These are phyloP conservation scores for Timema cristinae DNA, from an alignment of 2,888 invertebrate species.

Conservation along the genomic window DNA sequence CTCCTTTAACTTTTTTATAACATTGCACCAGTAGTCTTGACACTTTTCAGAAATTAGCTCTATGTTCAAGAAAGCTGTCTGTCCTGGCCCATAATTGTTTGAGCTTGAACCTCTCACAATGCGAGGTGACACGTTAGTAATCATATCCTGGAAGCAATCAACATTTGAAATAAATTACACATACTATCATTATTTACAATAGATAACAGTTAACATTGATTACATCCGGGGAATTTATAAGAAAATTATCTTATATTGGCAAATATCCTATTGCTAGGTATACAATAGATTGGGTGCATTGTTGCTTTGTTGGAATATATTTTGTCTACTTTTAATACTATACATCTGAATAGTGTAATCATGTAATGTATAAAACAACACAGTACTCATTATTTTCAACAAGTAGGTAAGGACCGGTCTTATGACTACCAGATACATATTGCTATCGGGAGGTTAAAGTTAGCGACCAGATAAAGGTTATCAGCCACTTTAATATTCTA, in stretches of 20 bases:
- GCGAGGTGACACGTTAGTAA: constrained; percentile 95
- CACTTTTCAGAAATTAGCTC: constrained; percentile 97
- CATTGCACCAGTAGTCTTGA: constrained; percentile 87
- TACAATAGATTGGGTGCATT: too few species aligned
- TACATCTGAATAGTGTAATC: too few species aligned
- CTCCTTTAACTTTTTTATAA: constrained; percentile 79
- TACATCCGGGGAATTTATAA: not conserved
- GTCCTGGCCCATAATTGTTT: constrained; percentile 90
- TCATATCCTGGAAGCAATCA: constrained; percentile 67
- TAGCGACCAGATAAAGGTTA: too few species aligned
- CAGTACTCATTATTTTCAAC: too few species aligned
- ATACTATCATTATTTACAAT: constrained; percentile 10
- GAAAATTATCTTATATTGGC: not conserved
- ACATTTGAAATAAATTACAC: not conserved
- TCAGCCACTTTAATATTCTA: too few species aligned
- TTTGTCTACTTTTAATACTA: too few species aligned
- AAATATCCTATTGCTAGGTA: too few species aligned
- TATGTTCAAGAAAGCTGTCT: constrained; percentile 94
- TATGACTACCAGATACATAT: too few species aligned
- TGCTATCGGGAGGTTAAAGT: too few species aligned
- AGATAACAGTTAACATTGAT: not conserved
- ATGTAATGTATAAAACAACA: too few species aligned
- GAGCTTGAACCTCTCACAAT: constrained; percentile 93
- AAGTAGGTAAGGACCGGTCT: too few species aligned
- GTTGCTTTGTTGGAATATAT: too few species aligned